phyloP scores from a whole-genome alignment of 2,797 vertebrate genomes.

The Tapera naevia region DNA sequence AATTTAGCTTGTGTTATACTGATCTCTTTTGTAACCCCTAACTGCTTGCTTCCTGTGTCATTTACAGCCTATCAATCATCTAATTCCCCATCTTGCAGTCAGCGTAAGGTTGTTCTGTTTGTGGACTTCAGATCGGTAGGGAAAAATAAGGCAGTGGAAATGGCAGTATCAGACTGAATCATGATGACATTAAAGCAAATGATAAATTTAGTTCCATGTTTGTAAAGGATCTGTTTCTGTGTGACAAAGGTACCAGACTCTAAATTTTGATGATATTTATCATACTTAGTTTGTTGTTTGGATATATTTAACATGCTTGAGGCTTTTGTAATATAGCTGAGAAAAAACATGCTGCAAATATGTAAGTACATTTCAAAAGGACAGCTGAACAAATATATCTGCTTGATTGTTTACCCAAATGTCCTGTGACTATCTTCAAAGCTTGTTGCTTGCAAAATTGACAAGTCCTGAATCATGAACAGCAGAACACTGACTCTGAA shows the following conservation, averaged over 20 bases:
- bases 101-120: not conserved
- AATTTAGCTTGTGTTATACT: not conserved
- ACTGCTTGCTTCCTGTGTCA: not conserved
- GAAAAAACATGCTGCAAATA: not conserved
- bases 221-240: not conserved
- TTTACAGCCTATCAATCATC: not conserved
- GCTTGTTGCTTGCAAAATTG: slow-evolving; percentile 14
- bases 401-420: slow-evolving; percentile 12
- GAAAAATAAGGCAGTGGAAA: slow-evolving; percentile 3
- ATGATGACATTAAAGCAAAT: not conserved
- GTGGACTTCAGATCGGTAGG: not conserved
- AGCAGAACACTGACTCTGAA: slow-evolving; percentile 1
- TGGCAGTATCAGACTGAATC: slow-evolving; percentile 11
- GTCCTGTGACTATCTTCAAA: slow-evolving; percentile 6
- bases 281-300: not conserved
- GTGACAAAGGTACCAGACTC: not conserved
- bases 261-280: slow-evolving; percentile 2
- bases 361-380: not conserved
- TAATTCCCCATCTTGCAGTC: not conserved
- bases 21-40: not conserved
- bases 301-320: not conserved
- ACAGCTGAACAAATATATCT: slow-evolving; percentile 20
- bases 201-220: not conserved
- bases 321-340: not conserved
- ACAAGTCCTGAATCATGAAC: not conserved